Evolutionary conservation across 2,888 invertebrate species (phyloP).

Genomic region (Conchocele bisecta): DNA sequence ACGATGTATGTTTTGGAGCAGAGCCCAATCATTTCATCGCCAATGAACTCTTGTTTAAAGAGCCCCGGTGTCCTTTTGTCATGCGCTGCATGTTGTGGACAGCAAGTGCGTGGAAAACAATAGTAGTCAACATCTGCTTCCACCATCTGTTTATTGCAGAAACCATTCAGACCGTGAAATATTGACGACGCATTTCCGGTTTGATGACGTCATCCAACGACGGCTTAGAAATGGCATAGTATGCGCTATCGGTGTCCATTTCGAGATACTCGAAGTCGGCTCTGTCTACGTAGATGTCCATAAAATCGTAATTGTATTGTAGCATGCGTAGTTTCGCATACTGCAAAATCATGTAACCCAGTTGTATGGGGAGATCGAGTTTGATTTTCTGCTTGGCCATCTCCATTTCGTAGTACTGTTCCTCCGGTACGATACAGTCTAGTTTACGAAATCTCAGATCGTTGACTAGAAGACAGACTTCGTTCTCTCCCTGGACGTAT

Average conservation of each 20-base stretch:
- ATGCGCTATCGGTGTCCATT: slow-evolving; percentile 52
- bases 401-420: slow-evolving; percentile 13
- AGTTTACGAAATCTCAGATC: slow-evolving; percentile 12
- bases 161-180: too few species aligned
- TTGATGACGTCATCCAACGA: slow-evolving; percentile 2
- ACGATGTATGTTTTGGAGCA: slow-evolving; percentile 12
- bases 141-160: not conserved
- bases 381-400: slow-evolving; percentile 25
- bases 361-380: slow-evolving; percentile 45
- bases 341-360: slow-evolving; percentile 56
- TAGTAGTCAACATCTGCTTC: not conserved
- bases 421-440: not conserved
- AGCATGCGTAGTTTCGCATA: slow-evolving; percentile 59
- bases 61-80: not conserved
- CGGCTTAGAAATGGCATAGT: slow-evolving; percentile 13
- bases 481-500: not conserved
- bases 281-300: slow-evolving; percentile 41
- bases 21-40: not conserved
- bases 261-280: slow-evolving; percentile 38
- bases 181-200: not conserved
- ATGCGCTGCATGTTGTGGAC: not conserved
- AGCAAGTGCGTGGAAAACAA: not conserved
- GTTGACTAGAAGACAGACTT: slow-evolving; percentile 6
- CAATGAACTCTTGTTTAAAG: not conserved
- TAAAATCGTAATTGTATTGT: slow-evolving; percentile 51